A percentile compares a stretch with the other conserved stretches of the same genome.
These are phyloP conservation scores for Meta bourneti DNA, from an alignment of 2,888 invertebrate species.

Conservation along the genomic window DNA sequence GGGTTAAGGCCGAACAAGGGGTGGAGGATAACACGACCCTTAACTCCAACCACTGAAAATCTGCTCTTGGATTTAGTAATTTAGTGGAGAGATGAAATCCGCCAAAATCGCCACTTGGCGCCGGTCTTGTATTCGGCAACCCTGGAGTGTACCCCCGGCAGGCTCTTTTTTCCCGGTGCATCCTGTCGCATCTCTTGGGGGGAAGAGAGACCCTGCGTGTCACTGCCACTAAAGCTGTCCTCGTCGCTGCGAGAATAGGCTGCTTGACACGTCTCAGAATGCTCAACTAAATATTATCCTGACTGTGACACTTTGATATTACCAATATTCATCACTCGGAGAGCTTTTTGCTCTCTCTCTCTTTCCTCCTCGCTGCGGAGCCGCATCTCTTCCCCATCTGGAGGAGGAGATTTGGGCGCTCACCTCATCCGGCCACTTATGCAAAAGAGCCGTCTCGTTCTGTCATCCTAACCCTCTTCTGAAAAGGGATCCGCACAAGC, in stretches of 20 bases:
- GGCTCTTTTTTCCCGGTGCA: constrained; percentile 63
- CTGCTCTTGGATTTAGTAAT: not conserved
- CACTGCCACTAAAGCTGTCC: constrained; percentile 75
- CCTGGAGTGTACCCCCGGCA: constrained; percentile 58
- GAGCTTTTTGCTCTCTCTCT: not conserved
- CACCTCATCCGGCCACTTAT: constrained; percentile 63
- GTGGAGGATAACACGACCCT: too few relatives aligned
- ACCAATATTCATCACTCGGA: constrained; percentile 72
- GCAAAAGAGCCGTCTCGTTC: constrained; percentile 54
- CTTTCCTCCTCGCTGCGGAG: constrained; percentile 2
- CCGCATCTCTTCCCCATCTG: not conserved
- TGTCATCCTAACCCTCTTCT: constrained; percentile 18
- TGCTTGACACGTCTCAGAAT: constrained; percentile 62
- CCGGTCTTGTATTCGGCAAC: constrained; percentile 13
- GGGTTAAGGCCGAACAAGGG: too few relatives aligned
- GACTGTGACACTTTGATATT: constrained; percentile 74
- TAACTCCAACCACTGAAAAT: too few relatives aligned
- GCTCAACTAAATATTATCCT: constrained; percentile 73
- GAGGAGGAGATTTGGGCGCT: constrained; percentile 25
- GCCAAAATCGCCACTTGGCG: constrained; percentile 42
- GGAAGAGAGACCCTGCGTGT: constrained; percentile 36
- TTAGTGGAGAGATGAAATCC: not conserved
- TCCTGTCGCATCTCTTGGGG: constrained; percentile 62
- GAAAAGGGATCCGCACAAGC: constrained; percentile 35
- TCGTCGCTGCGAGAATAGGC: constrained; percentile 40